phyloP scores from a whole-genome alignment of 2,797 vertebrate species.

The Parambassis ranga region DNA sequence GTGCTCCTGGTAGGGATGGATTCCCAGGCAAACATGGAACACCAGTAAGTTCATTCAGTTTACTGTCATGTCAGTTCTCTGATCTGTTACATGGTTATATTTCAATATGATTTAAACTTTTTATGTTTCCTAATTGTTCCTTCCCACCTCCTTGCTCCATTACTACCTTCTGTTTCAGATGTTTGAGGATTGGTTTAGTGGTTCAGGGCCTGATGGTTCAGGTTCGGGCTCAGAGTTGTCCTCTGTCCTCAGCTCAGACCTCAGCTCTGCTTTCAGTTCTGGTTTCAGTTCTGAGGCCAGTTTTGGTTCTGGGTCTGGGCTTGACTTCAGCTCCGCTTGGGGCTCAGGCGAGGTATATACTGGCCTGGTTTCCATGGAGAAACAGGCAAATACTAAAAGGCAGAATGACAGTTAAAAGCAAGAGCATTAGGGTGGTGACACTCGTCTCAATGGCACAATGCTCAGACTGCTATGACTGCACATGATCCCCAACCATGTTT shows the following conservation, averaged over 20 bases:
- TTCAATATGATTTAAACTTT: background rate
- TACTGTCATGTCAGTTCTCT: background rate
- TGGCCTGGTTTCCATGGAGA: constrained; percentile 46
- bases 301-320: constrained; percentile 58
- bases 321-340: constrained; percentile 57
- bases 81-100: background rate
- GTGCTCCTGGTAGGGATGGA: constrained; percentile 82
- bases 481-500: constrained; percentile 54
- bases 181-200: constrained; percentile 78
- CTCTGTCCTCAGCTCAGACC: constrained; percentile 38
- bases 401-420: constrained; percentile 44
- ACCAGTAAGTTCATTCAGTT: constrained; percentile 75
- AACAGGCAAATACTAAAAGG: constrained; percentile 52
- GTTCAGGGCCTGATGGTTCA: constrained; percentile 66
- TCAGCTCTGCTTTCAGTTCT: constrained; percentile 54
- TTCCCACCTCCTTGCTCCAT: background rate
- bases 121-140: background rate
- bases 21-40: constrained; percentile 77
- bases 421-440: constrained; percentile 22
- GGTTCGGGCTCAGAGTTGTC: constrained; percentile 52
- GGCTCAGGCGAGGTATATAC: constrained; percentile 75
- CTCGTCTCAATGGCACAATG: background rate
- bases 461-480: constrained; percentile 33
- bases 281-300: constrained; percentile 46
- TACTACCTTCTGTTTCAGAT: constrained; percentile 66